A percentile compares a stretch with the other conserved stretches of the same genome.
These are phyloP conservation scores for Sebastes variabilis DNA, from an alignment of 2,797 vertebrate genomes.

Conservation along the genomic window DNA sequence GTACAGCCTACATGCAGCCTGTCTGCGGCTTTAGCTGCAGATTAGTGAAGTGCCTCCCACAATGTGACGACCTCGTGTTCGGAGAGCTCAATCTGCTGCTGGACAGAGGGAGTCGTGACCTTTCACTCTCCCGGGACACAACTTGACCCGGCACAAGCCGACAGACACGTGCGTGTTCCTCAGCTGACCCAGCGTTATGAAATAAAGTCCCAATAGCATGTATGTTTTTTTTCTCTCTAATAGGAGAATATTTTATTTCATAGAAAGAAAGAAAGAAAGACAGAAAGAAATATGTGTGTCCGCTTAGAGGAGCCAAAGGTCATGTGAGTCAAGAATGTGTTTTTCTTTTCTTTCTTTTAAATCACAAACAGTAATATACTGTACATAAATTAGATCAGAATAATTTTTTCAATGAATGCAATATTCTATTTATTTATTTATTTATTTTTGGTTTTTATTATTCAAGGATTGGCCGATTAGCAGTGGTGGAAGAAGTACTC, in stretches of 20 bases:
- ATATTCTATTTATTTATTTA: neutral
- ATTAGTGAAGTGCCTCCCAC: slow-evolving; percentile 8
- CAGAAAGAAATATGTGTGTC: slow-evolving; percentile 25
- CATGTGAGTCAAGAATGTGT: slow-evolving; percentile 34
- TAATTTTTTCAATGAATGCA: neutral
- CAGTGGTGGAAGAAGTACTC: too few species aligned
- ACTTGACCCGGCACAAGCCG: slow-evolving; percentile 60
- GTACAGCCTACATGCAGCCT: neutral
- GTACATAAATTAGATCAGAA: neutral
- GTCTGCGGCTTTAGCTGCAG: neutral
- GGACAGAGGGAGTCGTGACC: slow-evolving; percentile 61
- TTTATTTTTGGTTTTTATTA: neutral
- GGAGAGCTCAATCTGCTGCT: slow-evolving; percentile 4
- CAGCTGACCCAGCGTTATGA: neutral
- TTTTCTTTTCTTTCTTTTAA: neutral
- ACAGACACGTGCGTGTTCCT: slow-evolving; percentile 40
- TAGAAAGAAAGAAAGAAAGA: neutral
- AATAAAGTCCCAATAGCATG: neutral
- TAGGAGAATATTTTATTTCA: neutral
- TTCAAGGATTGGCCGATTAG: neutral
- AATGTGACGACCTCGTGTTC: slow-evolving; percentile 16
- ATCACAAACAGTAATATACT: neutral
- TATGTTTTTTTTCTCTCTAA: rapidly evolving
- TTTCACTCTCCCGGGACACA: slow-evolving; percentile 51
- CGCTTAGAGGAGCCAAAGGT: slow-evolving; percentile 36